A percentile compares a stretch with the other conserved stretches of the same genome.
phyloP scores from a whole-genome alignment of 2,113 vertebrate genomes.

The Melierax canorus region DNA sequence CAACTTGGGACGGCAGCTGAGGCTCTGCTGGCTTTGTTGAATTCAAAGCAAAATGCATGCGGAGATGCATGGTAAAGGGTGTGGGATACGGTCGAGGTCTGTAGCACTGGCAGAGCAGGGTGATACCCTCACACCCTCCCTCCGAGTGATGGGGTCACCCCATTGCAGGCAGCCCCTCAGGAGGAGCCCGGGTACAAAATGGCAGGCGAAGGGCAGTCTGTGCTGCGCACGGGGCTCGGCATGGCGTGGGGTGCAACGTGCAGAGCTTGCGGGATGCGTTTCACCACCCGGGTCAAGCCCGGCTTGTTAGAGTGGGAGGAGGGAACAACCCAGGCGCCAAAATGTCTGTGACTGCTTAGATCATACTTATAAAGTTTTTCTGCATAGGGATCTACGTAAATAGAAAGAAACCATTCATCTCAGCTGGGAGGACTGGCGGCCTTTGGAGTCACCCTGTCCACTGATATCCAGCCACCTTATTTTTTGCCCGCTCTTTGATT shows the following conservation, averaged over 20 bases:
- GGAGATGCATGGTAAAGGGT: rapidly evolving
- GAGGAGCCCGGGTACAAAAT: rapidly evolving
- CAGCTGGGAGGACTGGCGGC: neutral
- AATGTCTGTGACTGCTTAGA: constrained; percentile 52
- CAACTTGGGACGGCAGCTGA: neutral
- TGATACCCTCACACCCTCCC: neutral
- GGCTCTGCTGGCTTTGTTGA: neutral
- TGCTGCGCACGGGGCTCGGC: rapidly evolving
- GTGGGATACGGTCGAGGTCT: rapidly evolving
- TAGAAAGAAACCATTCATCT: constrained; percentile 62
- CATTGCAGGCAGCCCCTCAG: neutral
- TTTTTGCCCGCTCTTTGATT: constrained; percentile 43
- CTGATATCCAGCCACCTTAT: constrained; percentile 46
- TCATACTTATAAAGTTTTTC: constrained; percentile 44
- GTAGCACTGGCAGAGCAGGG: neutral
- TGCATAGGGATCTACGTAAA: constrained; percentile 34
- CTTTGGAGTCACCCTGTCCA: constrained; percentile 46
- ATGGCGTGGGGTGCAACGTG: rapidly evolving
- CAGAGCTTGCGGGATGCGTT: neutral
- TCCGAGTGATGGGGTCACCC: rapidly evolving
- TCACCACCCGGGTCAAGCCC: neutral
- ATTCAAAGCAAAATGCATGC: rapidly evolving
- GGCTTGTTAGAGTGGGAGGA: constrained; percentile 28
- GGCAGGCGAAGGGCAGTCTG: rapidly evolving
- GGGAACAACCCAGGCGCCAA: constrained; percentile 40